Evolutionary conservation across 2,113 vertebrate species (phyloP).

Genomic region (Corythoichthys intestinalis): DNA sequence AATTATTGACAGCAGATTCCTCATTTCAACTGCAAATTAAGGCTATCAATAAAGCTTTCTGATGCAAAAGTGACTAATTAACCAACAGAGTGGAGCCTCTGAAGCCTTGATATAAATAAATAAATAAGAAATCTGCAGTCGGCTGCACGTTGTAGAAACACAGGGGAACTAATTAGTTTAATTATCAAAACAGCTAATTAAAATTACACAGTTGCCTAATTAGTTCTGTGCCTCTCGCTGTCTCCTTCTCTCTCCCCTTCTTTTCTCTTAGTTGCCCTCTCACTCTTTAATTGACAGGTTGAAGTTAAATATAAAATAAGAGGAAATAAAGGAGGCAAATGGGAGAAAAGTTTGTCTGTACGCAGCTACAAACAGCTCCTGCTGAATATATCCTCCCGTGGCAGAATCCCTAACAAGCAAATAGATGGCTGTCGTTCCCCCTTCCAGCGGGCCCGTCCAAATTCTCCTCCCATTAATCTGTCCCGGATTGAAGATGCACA

Average conservation of each 20-base stretch:
- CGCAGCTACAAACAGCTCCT: constrained; percentile 65
- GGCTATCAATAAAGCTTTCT: constrained; percentile 99
- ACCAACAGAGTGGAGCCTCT: constrained; percentile 93
- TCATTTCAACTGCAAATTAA: constrained; percentile 99
- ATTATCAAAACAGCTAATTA: constrained; percentile 99
- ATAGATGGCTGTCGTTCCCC: constrained; percentile 80
- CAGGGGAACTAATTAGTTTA: constrained; percentile 99
- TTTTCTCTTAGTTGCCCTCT: constrained; percentile 75
- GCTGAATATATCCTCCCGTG: constrained; percentile 83
- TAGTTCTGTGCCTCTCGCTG: constrained; percentile 98
- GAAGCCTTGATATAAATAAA: constrained; percentile 86
- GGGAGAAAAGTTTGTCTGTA: constrained; percentile 5
- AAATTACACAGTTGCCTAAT: constrained; percentile 99
- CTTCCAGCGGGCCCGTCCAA: constrained; percentile 81
- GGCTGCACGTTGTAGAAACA: constrained; percentile 98
- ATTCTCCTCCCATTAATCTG: constrained; percentile 83
- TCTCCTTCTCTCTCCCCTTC: constrained; percentile 78
- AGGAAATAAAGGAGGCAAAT: constrained; percentile 52
- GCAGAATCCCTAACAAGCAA: constrained; percentile 82
- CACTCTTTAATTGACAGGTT: constrained; percentile 97
- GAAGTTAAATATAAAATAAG: constrained; percentile 90
- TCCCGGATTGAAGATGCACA: constrained; percentile 71
- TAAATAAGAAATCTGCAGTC: constrained; percentile 77
- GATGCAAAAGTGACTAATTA: constrained; percentile 99
- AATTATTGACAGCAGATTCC: constrained; percentile 99